A percentile compares a stretch with the other conserved stretches of the same genome.
Conservation (phyloP, 2,113 vertebrate species). For the Microcebus lehilahytsara region DNA sequence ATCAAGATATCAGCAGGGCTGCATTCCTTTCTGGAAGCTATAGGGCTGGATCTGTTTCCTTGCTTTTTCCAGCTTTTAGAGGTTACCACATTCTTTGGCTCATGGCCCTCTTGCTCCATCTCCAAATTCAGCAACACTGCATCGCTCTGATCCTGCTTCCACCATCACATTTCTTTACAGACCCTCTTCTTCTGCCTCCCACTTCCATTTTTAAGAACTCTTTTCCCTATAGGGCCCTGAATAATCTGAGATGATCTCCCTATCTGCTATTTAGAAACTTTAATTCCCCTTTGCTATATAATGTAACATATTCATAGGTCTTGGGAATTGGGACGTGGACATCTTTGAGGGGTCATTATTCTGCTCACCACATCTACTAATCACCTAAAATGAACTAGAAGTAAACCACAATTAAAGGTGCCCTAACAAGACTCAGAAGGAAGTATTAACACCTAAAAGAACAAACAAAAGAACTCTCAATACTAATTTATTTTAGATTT, state of each 20-base stretch:
- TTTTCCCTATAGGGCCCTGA: neutral
- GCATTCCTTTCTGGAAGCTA: neutral
- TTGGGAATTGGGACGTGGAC: neutral
- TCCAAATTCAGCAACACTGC: neutral
- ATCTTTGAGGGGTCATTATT: neutral
- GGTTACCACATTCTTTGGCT: neutral
- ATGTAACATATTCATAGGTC: neutral
- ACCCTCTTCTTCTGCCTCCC: neutral
- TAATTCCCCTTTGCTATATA: neutral
- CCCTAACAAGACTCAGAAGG: neutral
- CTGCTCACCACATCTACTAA: neutral
- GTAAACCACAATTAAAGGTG: neutral
- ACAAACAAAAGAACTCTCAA: neutral
- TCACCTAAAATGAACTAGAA: neutral
- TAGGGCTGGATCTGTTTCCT: neutral
- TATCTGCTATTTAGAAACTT: neutral
- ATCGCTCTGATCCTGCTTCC: neutral
- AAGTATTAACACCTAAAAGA: slow-evolving; percentile 30
- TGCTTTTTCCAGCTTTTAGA: neutral
- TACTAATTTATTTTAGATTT: neutral
- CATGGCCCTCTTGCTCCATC: neutral
- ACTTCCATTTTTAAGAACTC: neutral
- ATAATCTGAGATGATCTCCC: neutral
- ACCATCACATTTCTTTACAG: neutral
- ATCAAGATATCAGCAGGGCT: neutral